Evolutionary conservation across 35 echinoderm and acorn worm genomes (phyloP).

Genomic region (Ptychodera flava): DNA sequence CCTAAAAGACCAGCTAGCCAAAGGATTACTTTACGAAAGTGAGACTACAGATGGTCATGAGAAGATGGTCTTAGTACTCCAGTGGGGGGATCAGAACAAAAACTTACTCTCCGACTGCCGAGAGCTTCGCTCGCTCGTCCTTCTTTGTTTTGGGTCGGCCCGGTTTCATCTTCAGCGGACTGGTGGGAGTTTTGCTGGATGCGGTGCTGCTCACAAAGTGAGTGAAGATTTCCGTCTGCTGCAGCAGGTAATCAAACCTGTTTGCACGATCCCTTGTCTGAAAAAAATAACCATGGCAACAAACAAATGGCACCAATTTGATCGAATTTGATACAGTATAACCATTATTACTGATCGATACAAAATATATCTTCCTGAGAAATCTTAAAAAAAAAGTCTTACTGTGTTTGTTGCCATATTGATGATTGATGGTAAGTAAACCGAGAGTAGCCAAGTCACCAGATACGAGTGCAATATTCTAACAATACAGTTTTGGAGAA

Average conservation of each 20-base stretch:
- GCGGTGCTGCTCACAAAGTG: conserved; percentile 90
- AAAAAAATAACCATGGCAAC: background rate
- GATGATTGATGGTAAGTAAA: background rate
- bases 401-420: background rate
- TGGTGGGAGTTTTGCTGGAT: conserved; percentile 72
- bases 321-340: background rate
- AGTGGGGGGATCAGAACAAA: no score
- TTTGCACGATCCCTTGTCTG: conserved; percentile 77
- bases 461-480: background rate
- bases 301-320: background rate
- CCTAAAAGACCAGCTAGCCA: no score
- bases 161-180: conserved; percentile 96
- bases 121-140: conserved; percentile 95
- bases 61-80: no score
- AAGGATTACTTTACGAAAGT: no score
- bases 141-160: conserved; percentile 83
- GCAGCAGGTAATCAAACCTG: conserved; percentile 94
- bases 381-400: background rate
- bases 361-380: background rate
- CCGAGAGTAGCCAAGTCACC: background rate
- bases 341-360: background rate
- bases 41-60: no score
- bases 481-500: no score
- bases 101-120: conserved; percentile 98
- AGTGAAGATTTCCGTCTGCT: conserved; percentile 99